Evolutionary conservation across 2,888 invertebrate genomes (phyloP).

Genomic region (Cyclophora albipunctata): DNA sequence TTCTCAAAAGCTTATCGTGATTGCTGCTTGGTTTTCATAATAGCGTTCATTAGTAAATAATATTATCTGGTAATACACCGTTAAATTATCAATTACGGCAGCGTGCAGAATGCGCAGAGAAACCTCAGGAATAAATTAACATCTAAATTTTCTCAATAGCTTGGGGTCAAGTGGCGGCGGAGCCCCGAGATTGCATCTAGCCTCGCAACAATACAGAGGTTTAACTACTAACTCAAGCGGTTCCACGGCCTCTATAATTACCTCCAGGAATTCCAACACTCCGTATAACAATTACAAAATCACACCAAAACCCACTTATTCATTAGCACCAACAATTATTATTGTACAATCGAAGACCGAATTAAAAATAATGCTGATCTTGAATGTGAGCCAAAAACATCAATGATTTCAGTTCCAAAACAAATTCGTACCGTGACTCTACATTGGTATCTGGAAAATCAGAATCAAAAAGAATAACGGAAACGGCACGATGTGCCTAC

Average conservation of each 20-base stretch:
- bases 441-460: slow-evolving; percentile 46
- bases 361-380: slow-evolving; percentile 47
- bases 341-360: slow-evolving; percentile 38
- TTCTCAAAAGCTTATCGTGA: no score
- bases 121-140: slow-evolving; percentile 23
- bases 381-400: slow-evolving; percentile 59
- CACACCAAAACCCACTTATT: slow-evolving; percentile 1
- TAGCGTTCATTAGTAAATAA: no score
- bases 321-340: slow-evolving; percentile 13
- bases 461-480: slow-evolving; percentile 54
- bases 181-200: slow-evolving; percentile 45
- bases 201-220: slow-evolving; percentile 35
- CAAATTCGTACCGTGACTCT: slow-evolving; percentile 42
- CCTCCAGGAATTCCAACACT: not conserved
- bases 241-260: slow-evolving; percentile 25
- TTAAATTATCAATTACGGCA: no score
- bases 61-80: no score
- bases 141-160: slow-evolving; percentile 32
- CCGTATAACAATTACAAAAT: not conserved
- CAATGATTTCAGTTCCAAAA: slow-evolving; percentile 52
- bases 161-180: slow-evolving; percentile 49
- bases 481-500: slow-evolving; percentile 38
- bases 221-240: slow-evolving; percentile 21
- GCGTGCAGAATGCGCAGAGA: not conserved
- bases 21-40: no score